phyloP scores from a whole-genome alignment of 2,888 invertebrate genomes.

The Limnephilus lunatus region DNA sequence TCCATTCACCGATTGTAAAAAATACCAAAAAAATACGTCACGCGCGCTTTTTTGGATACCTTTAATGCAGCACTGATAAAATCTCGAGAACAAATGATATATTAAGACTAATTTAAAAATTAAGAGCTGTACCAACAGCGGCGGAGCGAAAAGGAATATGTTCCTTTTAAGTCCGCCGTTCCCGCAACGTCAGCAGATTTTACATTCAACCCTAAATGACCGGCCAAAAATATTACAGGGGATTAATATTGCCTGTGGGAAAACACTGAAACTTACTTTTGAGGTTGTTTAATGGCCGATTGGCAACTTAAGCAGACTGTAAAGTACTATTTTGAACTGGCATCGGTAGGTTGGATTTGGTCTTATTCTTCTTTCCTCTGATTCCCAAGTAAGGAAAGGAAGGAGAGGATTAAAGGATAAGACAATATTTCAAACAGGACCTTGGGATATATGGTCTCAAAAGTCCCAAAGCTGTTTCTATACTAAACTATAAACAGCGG shows the following conservation, averaged over 20 bases:
- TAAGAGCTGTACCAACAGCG: conserved; percentile 59
- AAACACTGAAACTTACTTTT: neutral
- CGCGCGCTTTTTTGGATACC: conserved; percentile 31
- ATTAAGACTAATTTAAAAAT: conserved; percentile 60
- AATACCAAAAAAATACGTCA: conserved; percentile 39
- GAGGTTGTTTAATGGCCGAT: too few relatives aligned
- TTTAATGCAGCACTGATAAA: conserved; percentile 56
- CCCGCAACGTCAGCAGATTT: conserved; percentile 51
- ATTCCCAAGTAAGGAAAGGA: too few relatives aligned
- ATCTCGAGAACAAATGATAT: conserved; percentile 59
- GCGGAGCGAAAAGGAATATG: conserved; percentile 33
- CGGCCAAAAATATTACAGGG: neutral
- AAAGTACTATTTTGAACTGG: too few relatives aligned
- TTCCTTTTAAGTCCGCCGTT: conserved; percentile 42
- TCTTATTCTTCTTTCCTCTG: too few relatives aligned
- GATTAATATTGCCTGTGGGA: neutral
- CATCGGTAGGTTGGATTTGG: too few relatives aligned
- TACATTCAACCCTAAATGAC: conserved; percentile 10
- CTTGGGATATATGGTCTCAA: too few relatives aligned
- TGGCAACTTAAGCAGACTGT: too few relatives aligned
- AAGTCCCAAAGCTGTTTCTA: too few relatives aligned
- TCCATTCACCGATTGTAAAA: conserved; percentile 32
- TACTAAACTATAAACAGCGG: too few relatives aligned
- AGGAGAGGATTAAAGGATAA: too few relatives aligned
- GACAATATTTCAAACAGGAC: too few relatives aligned